Evolutionary conservation across 2,888 invertebrate species (phyloP), one percentile per base, ranked within the genome.

Genomic region (Hipparchia sbordonii): DNA sequence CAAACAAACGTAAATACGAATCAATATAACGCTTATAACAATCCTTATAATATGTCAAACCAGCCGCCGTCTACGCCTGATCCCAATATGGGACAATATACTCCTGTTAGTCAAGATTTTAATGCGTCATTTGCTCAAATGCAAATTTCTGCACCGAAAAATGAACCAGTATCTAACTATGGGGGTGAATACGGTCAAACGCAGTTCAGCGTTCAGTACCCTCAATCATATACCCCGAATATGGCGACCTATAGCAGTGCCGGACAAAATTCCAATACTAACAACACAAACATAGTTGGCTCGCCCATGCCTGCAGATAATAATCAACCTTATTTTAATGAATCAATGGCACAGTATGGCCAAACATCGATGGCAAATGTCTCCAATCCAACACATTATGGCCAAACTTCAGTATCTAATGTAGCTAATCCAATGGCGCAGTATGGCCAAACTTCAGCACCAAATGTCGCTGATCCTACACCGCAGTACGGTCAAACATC

Each of bases 131-230:
- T 93, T 74, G 85, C 89, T 0, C 88, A 92, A 72, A 89, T 93
- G 91, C 89, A 92, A 52, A 81, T 93, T 1, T 77, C 86, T 0
- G 83, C 69, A 0, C 82, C 85, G 0, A 90, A 89, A 76, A 73
- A 84, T 0, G 88, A 88, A 4, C 78, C 84, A 0, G 72, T 75
- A 39, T 63, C 67, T 5, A 81, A 78, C 46, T 86, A 82, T 69
- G 82, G 80, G 0, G 77, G 81, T 0, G 91, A 91, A 67, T 91
- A 92, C 74, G 85, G 89, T 0, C 89, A 93, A 69, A 91, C 89
- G 1, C 92, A 85, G 76, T 91, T 91, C 79, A 89, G 81, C 71
- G 83, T 85, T 2, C 89, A 91, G 67, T 91, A 92, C 74, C 91
- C 90, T 0, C 86, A 88, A 71, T 75, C 79, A 7, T 76, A 81